These are phyloP conservation scores for Dicyrtoma fusca DNA, from an alignment of 2,888 invertebrate species.

Conservation along the genomic window DNA sequence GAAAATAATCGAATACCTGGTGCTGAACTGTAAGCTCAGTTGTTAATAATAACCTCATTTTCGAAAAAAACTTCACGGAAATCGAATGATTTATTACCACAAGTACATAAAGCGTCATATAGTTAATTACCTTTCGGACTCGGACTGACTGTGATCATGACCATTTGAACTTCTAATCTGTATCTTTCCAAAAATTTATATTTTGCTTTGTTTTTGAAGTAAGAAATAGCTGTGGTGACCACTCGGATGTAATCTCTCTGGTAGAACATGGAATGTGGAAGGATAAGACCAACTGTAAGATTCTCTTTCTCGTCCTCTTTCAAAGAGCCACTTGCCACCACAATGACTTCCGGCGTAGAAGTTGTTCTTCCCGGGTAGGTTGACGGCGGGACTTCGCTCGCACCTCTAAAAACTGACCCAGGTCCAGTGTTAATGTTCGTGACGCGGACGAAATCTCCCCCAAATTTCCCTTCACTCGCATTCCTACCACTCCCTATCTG, in stretches of 20 bases:
- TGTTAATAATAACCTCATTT: no score
- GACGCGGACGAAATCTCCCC: background rate
- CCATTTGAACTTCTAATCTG: conserved; percentile 69
- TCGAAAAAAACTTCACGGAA: no score
- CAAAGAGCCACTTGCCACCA: conserved; percentile 9
- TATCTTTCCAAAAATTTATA: conserved; percentile 68
- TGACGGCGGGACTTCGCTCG: background rate
- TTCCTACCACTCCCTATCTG: conserved; percentile 18
- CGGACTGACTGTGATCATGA: conserved; percentile 73
- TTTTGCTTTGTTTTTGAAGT: conserved; percentile 67
- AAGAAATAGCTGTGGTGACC: conserved; percentile 68
- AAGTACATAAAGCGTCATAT: no score
- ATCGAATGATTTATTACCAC: no score
- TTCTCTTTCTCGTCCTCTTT: conserved; percentile 30
- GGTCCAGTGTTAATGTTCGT: background rate
- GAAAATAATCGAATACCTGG: no score
- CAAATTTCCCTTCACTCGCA: background rate
- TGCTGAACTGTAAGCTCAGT: no score
- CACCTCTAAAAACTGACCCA: background rate
- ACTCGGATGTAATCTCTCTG: conserved; percentile 71
- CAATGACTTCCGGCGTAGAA: conserved; percentile 5
- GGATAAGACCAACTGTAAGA: conserved; percentile 68
- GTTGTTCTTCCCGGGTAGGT: background rate
- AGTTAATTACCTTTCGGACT: conserved; percentile 76
- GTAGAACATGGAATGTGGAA: conserved; percentile 77